Base-by-base conservation (phyloP, 2,888 invertebrate species). In the Chrysolina oricalcia region DNA sequence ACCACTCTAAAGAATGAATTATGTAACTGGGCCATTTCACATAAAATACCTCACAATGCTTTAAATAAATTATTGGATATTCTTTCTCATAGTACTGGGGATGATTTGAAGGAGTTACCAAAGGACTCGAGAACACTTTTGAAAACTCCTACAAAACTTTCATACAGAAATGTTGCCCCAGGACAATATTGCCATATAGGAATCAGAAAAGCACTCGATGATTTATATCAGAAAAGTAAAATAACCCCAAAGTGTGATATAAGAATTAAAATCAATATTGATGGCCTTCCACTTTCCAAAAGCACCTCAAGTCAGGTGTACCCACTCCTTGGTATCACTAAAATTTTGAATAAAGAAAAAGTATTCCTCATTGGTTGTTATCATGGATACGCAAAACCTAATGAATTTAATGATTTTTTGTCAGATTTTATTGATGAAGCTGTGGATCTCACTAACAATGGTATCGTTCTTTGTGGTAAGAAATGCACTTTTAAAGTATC, bases 51-150 rank as follows among this genome's bases (percentile, higher is more conserved):
- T 3, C 62, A 70, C 48, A 41, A 43, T 35, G 70, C 62, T 23
- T n/a, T 70, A 17, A 70, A 70, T 5, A n/a, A 46, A 17, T 63
- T 70, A 43, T 70, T 70, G 53, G 35, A 46, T 62, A 62, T 70
- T 21, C 21, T 70, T 4, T 43, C 62, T n/a, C 11, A 62, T 23
- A 62, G 62, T 41, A 41, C 59, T 46, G 46, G 21, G 11, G 15
- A 64, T 27, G 35, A 46, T 46, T 70, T 70, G 27, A 43, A 64
- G 23, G 46, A 4, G 6, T 64, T 70, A 63, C 70, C 70, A 21
- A 70, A 70, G 62, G 70, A 70, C 46, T 62, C 70, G 8, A 40
- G 70, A 43, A 70, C 27, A 50, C 46, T 70, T 62, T 70, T 62
- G 27, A 46, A 43, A 70, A 70, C 62, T 3, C 70, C 70, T 15